These are phyloP conservation scores for Oplegnathus fasciatus DNA, from an alignment of 2,113 vertebrate species.

Conservation along the genomic window DNA sequence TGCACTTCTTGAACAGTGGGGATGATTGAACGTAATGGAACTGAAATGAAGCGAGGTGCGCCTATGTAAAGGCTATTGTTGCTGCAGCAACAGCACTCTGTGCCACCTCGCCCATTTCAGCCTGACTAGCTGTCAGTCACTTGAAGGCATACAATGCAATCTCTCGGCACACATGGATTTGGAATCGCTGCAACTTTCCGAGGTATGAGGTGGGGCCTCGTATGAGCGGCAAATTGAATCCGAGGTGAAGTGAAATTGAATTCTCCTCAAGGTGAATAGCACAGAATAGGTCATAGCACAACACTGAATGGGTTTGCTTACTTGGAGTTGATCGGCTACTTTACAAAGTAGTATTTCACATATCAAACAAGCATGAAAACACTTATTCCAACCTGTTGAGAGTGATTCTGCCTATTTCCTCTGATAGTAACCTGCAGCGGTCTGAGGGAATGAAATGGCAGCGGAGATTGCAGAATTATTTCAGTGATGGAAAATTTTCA, in stretches of 20 bases:
- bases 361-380: neutral
- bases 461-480: conserved; percentile 50
- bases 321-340: neutral
- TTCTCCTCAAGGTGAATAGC: conserved; percentile 37
- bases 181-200: neutral
- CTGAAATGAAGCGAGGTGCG: conserved; percentile 22
- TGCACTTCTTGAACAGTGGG: neutral
- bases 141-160: conserved; percentile 38
- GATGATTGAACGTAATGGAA: conserved; percentile 20
- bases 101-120: neutral
- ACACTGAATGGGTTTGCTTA: neutral
- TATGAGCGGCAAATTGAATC: conserved; percentile 25
- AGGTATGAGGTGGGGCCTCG: neutral
- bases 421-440: conserved; percentile 9
- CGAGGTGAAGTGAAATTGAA: conserved; percentile 36
- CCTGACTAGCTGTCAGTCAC: conserved; percentile 43
- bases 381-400: neutral
- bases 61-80: conserved; percentile 20
- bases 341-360: neutral
- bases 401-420: neutral
- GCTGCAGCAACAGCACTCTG: neutral
- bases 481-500: conserved; percentile 36
- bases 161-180: conserved; percentile 31
- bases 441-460: conserved; percentile 18
- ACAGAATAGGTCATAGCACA: neutral